Conservation (phyloP, 2,113 vertebrate genomes). For the Saimiri boliviensis region DNA sequence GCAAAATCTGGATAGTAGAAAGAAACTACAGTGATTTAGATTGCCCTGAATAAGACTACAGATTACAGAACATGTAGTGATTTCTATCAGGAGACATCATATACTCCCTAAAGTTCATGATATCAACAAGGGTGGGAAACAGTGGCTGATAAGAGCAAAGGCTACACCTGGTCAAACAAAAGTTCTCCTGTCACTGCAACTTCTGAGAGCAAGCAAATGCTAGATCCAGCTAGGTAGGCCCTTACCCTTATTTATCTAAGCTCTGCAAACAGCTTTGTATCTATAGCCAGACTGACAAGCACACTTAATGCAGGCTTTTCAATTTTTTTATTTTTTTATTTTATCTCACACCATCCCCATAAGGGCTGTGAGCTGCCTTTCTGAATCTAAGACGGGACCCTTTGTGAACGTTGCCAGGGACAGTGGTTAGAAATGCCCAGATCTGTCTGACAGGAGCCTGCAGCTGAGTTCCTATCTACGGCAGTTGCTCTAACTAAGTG, state of each 20-base stretch:
- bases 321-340: not conserved
- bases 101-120: not conserved
- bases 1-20: not conserved
- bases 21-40: not conserved
- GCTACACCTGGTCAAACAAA: not conserved
- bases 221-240: not conserved
- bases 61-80: not conserved
- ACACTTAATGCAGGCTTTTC: not conserved
- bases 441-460: not conserved
- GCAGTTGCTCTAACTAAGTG: not conserved
- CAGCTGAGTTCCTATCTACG: not conserved
- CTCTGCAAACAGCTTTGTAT: not conserved
- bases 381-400: not conserved
- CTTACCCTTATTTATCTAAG: not conserved
- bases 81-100: not conserved
- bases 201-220: not conserved
- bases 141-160: not conserved
- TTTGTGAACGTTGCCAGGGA: not conserved
- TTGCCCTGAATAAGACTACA: not conserved
- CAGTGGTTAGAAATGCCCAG: not conserved
- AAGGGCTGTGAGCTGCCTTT: not conserved
- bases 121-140: not conserved
- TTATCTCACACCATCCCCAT: not conserved
- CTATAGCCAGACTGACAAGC: not conserved
- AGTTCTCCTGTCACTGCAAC: not conserved